phyloP scores from a whole-genome alignment of 2,797 vertebrate genomes.

The Melanotaenia nigrans region DNA sequence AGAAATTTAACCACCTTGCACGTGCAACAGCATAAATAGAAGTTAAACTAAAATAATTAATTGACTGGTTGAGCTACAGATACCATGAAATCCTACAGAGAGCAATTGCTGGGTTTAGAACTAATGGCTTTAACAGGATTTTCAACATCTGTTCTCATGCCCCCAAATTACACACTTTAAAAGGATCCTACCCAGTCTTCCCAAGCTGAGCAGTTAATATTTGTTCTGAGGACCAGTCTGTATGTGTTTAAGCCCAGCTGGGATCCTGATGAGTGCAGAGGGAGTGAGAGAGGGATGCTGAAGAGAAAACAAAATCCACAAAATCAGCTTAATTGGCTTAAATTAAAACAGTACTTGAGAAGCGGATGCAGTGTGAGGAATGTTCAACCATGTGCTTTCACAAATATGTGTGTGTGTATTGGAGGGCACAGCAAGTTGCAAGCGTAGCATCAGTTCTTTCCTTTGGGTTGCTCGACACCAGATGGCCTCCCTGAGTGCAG shows the following conservation, averaged over 20 bases:
- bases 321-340: slow-evolving; percentile 79
- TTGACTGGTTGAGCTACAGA: slow-evolving; percentile 41
- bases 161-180: slow-evolving; percentile 70
- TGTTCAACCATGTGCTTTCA: slow-evolving; percentile 54
- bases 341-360: slow-evolving; percentile 69
- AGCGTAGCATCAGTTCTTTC: slow-evolving; percentile 35
- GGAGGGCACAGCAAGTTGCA: slow-evolving; percentile 43
- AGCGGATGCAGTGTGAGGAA: slow-evolving; percentile 57
- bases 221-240: slow-evolving; percentile 74
- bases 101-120: slow-evolving; percentile 42
- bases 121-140: slow-evolving; percentile 79
- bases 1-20: neutral
- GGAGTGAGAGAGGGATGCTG: slow-evolving; percentile 40
- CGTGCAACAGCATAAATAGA: neutral
- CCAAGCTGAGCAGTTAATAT: slow-evolving; percentile 76
- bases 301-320: slow-evolving; percentile 68
- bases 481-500: slow-evolving; percentile 65
- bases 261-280: slow-evolving; percentile 65
- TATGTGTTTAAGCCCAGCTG: slow-evolving; percentile 83
- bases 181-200: slow-evolving; percentile 60
- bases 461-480: slow-evolving; percentile 60
- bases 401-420: slow-evolving; percentile 25
- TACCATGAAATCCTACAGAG: slow-evolving; percentile 22
- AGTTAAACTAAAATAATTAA: neutral
- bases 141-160: slow-evolving; percentile 70